These are phyloP conservation scores for Elaphurus davidianus DNA, from an alignment of 2,113 vertebrate genomes.

Conservation along the genomic window DNA sequence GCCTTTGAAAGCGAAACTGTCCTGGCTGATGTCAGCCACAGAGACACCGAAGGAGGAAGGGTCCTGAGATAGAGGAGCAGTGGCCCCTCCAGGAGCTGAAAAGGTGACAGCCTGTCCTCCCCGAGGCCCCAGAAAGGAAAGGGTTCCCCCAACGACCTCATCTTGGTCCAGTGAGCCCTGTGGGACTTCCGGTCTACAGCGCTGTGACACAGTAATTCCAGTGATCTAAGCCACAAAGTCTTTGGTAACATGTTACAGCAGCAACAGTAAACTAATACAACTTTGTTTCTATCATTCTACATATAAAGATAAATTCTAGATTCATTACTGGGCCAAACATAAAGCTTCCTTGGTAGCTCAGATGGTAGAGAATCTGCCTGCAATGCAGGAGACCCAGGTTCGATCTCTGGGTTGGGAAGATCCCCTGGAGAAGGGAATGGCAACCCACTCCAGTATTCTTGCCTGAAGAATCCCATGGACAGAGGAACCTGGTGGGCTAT, in stretches of 20 bases:
- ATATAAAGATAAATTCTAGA: not conserved
- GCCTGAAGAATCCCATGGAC: not conserved
- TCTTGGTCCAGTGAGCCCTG: not conserved
- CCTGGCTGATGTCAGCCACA: not conserved
- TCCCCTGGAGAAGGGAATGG: not conserved
- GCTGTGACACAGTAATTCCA: not conserved
- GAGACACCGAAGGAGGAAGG: not conserved
- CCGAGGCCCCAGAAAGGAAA: not conserved
- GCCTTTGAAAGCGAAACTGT: not conserved
- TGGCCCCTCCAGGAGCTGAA: not conserved
- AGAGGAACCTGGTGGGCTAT: not conserved
- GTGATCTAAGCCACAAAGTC: not conserved
- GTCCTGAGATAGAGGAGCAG: fast-evolving
- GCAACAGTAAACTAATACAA: not conserved
- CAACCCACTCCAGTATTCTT: not conserved
- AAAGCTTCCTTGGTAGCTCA: not conserved
- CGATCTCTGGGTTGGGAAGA: not conserved
- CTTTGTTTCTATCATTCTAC: not conserved
- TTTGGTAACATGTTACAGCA: not conserved
- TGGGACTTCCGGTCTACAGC: not conserved
- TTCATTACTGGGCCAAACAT: not conserved
- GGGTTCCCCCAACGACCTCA: fast-evolving
- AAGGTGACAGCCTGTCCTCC: not conserved
- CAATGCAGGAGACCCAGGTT: not conserved
- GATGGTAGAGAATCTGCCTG: not conserved